A percentile compares a stretch with the other conserved stretches of the same genome.
Conservation (phyloP, 2,797 vertebrate species). For the Cyprinodon diabolis region DNA sequence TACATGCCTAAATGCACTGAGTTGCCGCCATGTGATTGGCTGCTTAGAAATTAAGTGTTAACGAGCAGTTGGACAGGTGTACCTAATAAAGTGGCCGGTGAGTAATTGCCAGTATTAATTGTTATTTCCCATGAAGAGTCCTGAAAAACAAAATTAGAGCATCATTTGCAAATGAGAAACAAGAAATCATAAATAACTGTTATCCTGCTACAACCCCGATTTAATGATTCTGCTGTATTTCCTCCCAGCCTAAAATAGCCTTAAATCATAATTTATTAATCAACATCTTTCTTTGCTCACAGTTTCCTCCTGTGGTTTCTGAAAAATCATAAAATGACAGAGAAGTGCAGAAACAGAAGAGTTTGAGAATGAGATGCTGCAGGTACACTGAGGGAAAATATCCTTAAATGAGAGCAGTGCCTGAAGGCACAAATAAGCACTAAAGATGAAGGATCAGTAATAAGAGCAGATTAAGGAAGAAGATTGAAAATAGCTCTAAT, state of each 20-base stretch:
- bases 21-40: too few species aligned
- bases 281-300: slow-evolving; percentile 18
- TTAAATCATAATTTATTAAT: neutral
- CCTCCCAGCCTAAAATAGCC: neutral
- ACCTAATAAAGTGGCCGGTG: too few species aligned
- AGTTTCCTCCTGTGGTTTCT: slow-evolving; percentile 15
- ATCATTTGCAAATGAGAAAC: neutral
- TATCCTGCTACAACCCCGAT: too few species aligned
- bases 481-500: neutral
- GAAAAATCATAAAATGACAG: slow-evolving; percentile 7
- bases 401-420: slow-evolving; percentile 6
- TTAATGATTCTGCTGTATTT: neutral
- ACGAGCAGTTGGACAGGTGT: too few species aligned
- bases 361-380: slow-evolving; percentile 12
- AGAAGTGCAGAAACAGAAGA: slow-evolving; percentile 21
- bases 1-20: too few species aligned
- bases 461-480: slow-evolving; percentile 15
- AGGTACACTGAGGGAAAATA: slow-evolving; percentile 3
- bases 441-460: slow-evolving; percentile 3
- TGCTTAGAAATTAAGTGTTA: too few species aligned
- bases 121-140: neutral
- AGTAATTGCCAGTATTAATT: neutral
- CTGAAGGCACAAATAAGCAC: slow-evolving; percentile 17
- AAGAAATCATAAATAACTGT: neutral
- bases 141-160: neutral